Conservation (phyloP, 2,888 invertebrate genomes). For the Eupelmus urozonus region DNA sequence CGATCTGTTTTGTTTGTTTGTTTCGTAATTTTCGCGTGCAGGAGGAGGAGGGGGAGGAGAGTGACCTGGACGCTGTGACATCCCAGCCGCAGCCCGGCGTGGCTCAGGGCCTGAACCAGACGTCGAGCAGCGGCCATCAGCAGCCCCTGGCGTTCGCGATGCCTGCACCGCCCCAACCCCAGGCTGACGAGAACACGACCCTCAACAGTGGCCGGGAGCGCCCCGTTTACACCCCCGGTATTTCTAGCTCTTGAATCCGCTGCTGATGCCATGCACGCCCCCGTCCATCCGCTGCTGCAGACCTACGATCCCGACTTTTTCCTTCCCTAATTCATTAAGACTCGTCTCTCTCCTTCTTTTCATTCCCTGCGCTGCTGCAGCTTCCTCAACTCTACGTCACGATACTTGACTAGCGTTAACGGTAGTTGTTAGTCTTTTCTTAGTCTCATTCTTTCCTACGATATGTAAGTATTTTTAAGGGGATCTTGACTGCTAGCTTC, state of each 20-base stretch:
- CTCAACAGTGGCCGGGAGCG: conserved; percentile 77
- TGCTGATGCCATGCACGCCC: neutral
- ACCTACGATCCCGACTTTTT: neutral
- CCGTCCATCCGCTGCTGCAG: neutral
- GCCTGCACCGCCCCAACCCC: conserved; percentile 82
- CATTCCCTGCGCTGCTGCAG: no score
- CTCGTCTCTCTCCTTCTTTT: neutral
- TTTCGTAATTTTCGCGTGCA: neutral
- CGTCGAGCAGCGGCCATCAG: conserved; percentile 78
- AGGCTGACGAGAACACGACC: conserved; percentile 84
- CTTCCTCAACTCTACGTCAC: no score
- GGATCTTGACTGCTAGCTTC: no score
- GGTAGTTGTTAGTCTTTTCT: no score
- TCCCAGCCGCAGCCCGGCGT: conserved; percentile 79
- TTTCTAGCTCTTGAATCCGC: conserved; percentile 69
- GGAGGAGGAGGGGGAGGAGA: conserved; percentile 79
- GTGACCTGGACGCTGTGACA: conserved; percentile 81
- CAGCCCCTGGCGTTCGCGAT: conserved; percentile 74
- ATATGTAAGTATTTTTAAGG: no score
- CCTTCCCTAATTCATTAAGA: neutral
- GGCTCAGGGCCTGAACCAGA: conserved; percentile 78
- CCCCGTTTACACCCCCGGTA: conserved; percentile 74
- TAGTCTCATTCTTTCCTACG: no score
- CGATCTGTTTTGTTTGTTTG: neutral
- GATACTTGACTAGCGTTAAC: no score